A percentile compares a stretch with the other conserved stretches of the same genome.
These are phyloP conservation scores for Myrmecobius fasciatus DNA, from an alignment of 2,113 vertebrate species.

Conservation along the genomic window DNA sequence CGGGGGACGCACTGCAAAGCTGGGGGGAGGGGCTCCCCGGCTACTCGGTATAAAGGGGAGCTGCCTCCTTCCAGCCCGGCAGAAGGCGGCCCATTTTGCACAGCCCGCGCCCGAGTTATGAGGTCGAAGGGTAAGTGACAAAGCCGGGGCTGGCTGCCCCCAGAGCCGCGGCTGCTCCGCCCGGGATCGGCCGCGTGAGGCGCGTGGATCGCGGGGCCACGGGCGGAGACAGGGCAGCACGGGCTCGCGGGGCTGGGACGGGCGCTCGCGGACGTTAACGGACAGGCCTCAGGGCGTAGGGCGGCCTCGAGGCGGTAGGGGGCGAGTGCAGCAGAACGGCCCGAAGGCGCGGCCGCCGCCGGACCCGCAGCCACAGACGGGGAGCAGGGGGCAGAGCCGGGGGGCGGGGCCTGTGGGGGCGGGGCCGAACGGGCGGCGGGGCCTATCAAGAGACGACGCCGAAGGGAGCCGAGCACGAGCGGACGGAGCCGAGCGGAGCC, in stretches of 20 bases:
- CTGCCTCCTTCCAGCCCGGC: too few species aligned
- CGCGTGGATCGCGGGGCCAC: too few species aligned
- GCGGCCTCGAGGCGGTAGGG: too few species aligned
- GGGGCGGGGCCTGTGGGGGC: background rate
- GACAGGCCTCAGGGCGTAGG: background rate
- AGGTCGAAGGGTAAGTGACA: background rate
- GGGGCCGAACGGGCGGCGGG: background rate
- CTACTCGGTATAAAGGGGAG: too few species aligned
- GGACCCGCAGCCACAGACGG: too few species aligned
- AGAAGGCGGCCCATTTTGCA: too few species aligned
- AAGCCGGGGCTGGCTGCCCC: background rate
- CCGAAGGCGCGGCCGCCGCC: too few species aligned
- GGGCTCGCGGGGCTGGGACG: too few species aligned
- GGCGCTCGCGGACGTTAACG: background rate
- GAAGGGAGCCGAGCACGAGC: constrained; percentile 24
- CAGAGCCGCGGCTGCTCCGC: background rate
- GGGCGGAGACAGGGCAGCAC: background rate
- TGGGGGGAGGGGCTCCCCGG: background rate
- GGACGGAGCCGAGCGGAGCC: background rate
- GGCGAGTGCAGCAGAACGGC: background rate
- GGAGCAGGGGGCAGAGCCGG: background rate
- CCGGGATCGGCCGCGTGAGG: background rate
- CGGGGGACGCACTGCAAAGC: too few species aligned
- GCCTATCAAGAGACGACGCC: background rate
- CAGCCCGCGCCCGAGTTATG: background rate